Evolutionary conservation across 2,888 invertebrate species (phyloP), one percentile per base, ranked within the genome.

Genomic region (Acanthococcus lagerstroemiae): DNA sequence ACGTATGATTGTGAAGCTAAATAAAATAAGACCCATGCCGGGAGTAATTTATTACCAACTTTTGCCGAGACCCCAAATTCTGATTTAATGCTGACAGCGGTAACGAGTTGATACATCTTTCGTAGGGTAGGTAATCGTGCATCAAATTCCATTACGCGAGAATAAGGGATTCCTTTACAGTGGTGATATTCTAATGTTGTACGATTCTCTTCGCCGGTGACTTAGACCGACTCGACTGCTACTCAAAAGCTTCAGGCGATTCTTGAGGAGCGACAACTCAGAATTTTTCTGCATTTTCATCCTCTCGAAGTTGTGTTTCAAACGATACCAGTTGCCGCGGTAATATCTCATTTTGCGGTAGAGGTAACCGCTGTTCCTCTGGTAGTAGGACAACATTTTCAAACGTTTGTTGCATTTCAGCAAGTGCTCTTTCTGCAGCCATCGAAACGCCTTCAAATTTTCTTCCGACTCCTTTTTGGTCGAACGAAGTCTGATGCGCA

Each of bases 341-440:
- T 60, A 60, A 46, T 60, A 60, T 15, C 46, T 45, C 60, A 60
- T 60, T 27, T 60, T 60, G 6, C 50, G 24, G 46, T 60, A 60
- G 15, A 60, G 26, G 15, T 60, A 26, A 15, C 60, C 60, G 50
- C 27, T 60, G 26, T 48, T 26, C 25, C 19, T 60, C n/a, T 60
- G 45, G 48, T 60, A 60, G 60, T 60, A 60, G 48, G 60, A 60
- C 27, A 60, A 60, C 60, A 60, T 60, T 60, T 60, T 60, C 60
- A 48, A 60, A 60, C 60, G 60, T 60, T 60, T 46, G 22, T 50
- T 60, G 48, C 60, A 60, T 60, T 60, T 60, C 27, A 48, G 48
- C 46, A 60, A 46, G 48, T 60, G 46, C 46, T 60, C 60, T 46
- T 48, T 60, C 27, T 60, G 60, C 25, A 48, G 48, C 60, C 60